phyloP scores from a whole-genome alignment of 2,797 vertebrate species.

The Bradypus variegatus region DNA sequence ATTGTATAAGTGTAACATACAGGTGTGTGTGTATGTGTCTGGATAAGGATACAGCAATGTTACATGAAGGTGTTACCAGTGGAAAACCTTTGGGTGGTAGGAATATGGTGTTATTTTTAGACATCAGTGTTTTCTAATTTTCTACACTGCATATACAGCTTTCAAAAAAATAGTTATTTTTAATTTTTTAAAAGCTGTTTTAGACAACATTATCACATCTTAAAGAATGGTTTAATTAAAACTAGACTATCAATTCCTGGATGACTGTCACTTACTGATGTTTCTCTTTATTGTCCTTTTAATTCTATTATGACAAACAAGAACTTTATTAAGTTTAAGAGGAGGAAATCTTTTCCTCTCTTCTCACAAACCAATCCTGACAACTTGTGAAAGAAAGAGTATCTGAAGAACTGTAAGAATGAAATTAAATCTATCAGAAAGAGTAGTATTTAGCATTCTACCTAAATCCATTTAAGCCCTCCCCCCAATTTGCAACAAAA shows the following conservation, averaged over 20 bases:
- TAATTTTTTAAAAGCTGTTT: neutral
- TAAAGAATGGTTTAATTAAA: neutral
- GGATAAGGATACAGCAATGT: neutral
- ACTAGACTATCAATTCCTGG: neutral
- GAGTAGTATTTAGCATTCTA: neutral
- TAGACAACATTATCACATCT: neutral
- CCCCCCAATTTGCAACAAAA: neutral
- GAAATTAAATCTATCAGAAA: slow-evolving; percentile 9
- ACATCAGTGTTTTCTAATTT: neutral
- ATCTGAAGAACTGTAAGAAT: slow-evolving; percentile 2
- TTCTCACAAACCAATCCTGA: neutral
- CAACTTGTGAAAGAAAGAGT: neutral
- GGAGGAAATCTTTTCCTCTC: neutral
- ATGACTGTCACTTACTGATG: neutral
- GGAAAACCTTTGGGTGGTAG: neutral
- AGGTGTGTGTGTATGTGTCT: neutral
- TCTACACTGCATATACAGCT: neutral
- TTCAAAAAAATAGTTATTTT: slow-evolving; percentile 1
- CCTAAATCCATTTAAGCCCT: neutral
- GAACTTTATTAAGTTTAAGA: too few relatives aligned
- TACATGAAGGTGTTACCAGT: neutral
- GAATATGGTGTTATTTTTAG: neutral
- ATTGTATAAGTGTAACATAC: neutral
- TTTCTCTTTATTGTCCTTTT: slow-evolving; percentile 3
- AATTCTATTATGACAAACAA: neutral